Evolutionary conservation across 2,888 invertebrate species (phyloP), one percentile per base, ranked within the genome.

Genomic region (Deilephila elpenor): DNA sequence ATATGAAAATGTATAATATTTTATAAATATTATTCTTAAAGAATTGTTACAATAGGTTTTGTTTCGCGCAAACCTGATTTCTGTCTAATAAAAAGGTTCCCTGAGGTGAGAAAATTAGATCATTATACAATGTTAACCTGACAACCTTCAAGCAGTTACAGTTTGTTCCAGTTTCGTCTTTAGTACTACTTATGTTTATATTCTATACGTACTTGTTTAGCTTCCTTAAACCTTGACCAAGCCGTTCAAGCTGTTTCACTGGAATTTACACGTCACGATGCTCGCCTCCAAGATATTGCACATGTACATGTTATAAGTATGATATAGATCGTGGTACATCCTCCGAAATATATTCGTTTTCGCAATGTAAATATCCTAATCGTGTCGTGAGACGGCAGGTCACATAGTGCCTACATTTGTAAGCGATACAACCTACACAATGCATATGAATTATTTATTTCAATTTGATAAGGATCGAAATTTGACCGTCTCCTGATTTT

Each of bases 191-290:
- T 6, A 56, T n/a, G 56, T 56, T 19, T 6, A 14, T n/a, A 56
- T 56, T 56, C n/a, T 56, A 0, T 19, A 56, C 3, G 56, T n/a
- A n/a, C 19, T 19, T n/a, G 14, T n/a, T 56, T 56, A 56, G 19
- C 56, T 56, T 56, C 56, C n/a, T 56, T 56, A 56, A 56, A n/a
- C 56, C 56, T 56, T 56, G 56, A 14, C 56, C 56, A 19, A 56
- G 44, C 44, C 56, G 17, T 56, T 56, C 17, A 56, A n/a, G 56
- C n/a, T n/a, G 1, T n/a, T n/a, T n/a, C n/a, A 56, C n/a, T n/a
- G 56, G 56, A 56, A n/a, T 56, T 17, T n/a, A 56, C 6, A 5
- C 14, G 6, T 19, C 56, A n/a, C 19, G 56, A 6, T 5, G 17
- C 5, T n/a, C 56, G 19, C n/a, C n/a, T 5, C 5, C 17, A n/a